Percentiles rank a stretch among this genome's conserved stretches.
These are phyloP conservation scores for Ganaspis sp. DNA, from an alignment of 1,140 invertebrate species.

Conservation along the genomic window DNA sequence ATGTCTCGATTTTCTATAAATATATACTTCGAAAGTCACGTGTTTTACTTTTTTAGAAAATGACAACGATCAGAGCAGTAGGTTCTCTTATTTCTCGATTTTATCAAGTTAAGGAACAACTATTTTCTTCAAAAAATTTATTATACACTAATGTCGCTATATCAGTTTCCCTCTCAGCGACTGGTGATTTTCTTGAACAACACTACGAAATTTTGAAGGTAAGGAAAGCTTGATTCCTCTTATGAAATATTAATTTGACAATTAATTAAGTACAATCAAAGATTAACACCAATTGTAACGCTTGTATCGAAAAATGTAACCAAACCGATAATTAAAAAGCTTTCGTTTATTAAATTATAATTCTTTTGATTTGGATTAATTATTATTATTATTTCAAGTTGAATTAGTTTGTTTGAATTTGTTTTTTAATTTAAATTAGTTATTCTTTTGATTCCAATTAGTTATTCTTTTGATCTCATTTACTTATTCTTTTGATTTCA, in stretches of 20 bases:
- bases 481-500: background rate
- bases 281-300: too few species aligned
- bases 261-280: too few species aligned
- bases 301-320: too few species aligned
- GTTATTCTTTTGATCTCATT: too few species aligned
- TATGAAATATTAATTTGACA: too few species aligned
- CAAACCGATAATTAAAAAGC: too few species aligned
- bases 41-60: conserved; percentile 52
- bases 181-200: conserved; percentile 91
- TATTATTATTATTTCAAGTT: too few species aligned
- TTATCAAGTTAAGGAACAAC: conserved; percentile 54
- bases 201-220: conserved; percentile 85
- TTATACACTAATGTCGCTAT: conserved; percentile 91
- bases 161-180: conserved; percentile 84
- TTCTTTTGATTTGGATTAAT: too few species aligned
- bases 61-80: conserved; percentile 52
- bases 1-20: background rate
- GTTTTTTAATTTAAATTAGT: too few species aligned
- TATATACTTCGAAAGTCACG: background rate
- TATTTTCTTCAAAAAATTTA: conserved; percentile 85
- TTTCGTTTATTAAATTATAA: too few species aligned
- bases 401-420: too few species aligned
- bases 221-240: conserved; percentile 20
- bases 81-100: conserved; percentile 44
- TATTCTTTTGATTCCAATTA: too few species aligned